Evolutionary conservation across 1,140 invertebrate genomes (phyloP).

Genomic region (Samia ricini): DNA sequence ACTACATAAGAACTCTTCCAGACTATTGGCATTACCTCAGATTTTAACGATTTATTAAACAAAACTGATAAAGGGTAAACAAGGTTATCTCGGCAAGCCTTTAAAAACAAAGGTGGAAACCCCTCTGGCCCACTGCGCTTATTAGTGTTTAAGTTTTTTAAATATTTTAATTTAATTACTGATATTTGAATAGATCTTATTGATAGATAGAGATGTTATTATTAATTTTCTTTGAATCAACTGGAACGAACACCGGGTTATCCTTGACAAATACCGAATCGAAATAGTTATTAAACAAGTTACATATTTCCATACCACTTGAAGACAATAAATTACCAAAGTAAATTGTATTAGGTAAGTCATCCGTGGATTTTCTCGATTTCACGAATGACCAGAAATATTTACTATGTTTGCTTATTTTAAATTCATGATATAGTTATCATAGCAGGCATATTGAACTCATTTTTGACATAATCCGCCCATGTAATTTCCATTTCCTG

Average conservation of each 20-base stretch:
- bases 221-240: too few species aligned
- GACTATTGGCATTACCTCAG: constrained; percentile 14
- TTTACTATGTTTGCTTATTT: constrained; percentile 13
- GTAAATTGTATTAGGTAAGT: neutral
- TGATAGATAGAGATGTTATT: too few species aligned
- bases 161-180: too few species aligned
- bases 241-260: too few species aligned
- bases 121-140: constrained; percentile 14
- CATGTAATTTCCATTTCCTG: constrained; percentile 29
- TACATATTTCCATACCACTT: neutral
- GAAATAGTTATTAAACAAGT: constrained; percentile 2
- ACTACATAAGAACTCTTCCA: constrained; percentile 24
- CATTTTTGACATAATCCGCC: constrained; percentile 13
- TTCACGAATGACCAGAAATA: constrained; percentile 22
- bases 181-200: neutral
- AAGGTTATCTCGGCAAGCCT: too few species aligned
- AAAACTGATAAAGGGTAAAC: constrained; percentile 10
- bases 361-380: constrained; percentile 9
- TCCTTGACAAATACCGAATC: too few species aligned
- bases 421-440: constrained; percentile 12
- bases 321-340: neutral
- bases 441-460: constrained; percentile 6
- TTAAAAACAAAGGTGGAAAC: constrained; percentile 19
- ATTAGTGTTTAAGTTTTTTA: too few species aligned
- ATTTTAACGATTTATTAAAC: constrained; percentile 12